Conservation (phyloP, 2,888 invertebrate species). For the Diabrotica balteata region DNA sequence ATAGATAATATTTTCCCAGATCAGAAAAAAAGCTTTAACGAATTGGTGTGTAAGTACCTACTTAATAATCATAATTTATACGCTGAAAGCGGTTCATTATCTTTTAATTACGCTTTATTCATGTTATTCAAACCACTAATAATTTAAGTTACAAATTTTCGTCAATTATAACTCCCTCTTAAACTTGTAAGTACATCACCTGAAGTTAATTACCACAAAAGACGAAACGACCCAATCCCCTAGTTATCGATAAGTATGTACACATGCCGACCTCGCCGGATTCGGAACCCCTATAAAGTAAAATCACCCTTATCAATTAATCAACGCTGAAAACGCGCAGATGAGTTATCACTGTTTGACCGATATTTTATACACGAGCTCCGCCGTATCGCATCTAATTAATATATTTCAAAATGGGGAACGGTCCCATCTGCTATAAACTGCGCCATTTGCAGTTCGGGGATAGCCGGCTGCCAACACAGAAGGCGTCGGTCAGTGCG, state of each 20-base stretch:
- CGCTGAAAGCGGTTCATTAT: too few species aligned
- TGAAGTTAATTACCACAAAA: too few species aligned
- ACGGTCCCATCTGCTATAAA: conserved; percentile 32
- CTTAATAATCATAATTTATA: too few species aligned
- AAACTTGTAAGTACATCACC: too few species aligned
- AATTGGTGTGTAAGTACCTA: too few species aligned
- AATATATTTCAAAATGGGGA: conserved; percentile 26
- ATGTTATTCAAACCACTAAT: too few species aligned
- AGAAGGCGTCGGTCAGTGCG: conserved; percentile 30
- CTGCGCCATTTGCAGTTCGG: conserved; percentile 28
- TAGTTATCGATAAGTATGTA: neutral
- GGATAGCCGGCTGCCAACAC: conserved; percentile 31
- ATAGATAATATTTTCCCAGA: too few species aligned
- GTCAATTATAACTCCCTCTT: too few species aligned
- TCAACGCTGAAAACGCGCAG: conserved; percentile 20
- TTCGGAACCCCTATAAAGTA: conserved; percentile 4
- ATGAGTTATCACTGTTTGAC: conserved; percentile 26
- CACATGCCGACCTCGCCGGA: conserved; percentile 1
- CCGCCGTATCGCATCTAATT: conserved; percentile 24
- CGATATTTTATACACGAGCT: conserved; percentile 26
- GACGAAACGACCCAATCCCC: too few species aligned
- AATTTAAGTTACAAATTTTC: too few species aligned
- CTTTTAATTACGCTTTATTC: too few species aligned
- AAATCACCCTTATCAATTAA: conserved; percentile 18
- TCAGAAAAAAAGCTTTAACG: too few species aligned